Evolutionary conservation across 2,113 vertebrate genomes (phyloP), one percentile per base, ranked within the genome.

Genomic region (Odontesthes bonariensis): DNA sequence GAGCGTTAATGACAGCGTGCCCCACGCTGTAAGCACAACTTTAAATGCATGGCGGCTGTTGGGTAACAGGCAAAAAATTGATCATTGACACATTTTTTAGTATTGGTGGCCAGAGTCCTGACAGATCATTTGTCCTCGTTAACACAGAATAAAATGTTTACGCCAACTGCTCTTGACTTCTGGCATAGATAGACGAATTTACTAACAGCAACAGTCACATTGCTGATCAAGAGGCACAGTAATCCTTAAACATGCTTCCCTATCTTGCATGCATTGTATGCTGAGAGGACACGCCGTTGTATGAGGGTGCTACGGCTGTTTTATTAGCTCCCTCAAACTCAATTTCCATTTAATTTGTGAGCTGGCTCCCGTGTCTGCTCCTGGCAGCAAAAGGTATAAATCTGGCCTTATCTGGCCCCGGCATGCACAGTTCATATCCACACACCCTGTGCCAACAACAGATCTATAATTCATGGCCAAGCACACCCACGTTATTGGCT

Each of bases 401-500:
- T 94, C 86, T 94, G 93, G 93, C 91, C 91, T 94, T 95, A 94
- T 95, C 93, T 93, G 90, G 91, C 90, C 93, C 86, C 84, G 82
- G 90, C 92, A 94, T 93, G 90, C 93, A 90, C 92, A 90, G 92
- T 94, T 94, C 93, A 94, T 93, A 92, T 93, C 88, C 90, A 91
- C 86, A 86, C 87, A 91, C 88, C 77, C 88, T 71, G 70, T 84
- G 91, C 91, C 91, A 94, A 92, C 92, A 93, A 93, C 90, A 93
- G 91, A 95, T 94, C 93, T 93, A 93, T 94, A 94, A 95, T 94
- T 95, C 93, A 94, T 94, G 88, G 89, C 91, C 91, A 93, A 89
- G 90, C 90, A 90, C 77, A 86, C 85, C 88, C 85, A 89, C 86
- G 67, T 90, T 91, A 93, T 93, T 91, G 89, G 91, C 92, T 85